Evolutionary conservation across 2,888 invertebrate genomes (phyloP), one percentile per base, ranked within the genome.

Genomic region (Caenorhabditis sp.): DNA sequence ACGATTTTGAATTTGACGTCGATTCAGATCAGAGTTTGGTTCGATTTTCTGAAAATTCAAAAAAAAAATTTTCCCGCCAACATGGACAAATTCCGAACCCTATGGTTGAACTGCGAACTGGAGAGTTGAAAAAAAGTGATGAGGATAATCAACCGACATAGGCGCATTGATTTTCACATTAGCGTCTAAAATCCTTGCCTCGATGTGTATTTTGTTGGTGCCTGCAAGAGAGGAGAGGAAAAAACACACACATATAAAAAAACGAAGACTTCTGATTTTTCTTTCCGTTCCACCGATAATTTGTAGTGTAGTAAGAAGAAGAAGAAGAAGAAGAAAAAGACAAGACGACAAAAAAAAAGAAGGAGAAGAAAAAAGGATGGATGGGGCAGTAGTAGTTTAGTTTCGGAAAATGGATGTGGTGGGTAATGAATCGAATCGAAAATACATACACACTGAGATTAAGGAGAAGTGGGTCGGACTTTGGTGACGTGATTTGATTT

Each of bases 381-480:
- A 57, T 31, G 57, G 26, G 57, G 26, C 57, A 57, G 24, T 6
- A 31, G 57, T 57, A 57, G 57, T 26, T 24, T 24, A n/a, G 17
- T 23, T 24, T 54, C 21, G 26, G 55, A 31, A 31, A 24, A 57
- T 23, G 31, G 17, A 26, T 31, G 57, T n/a, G 26, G 26, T 31
- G 24, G n/a, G 31, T 57, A 31, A 31, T 26, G 27, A 31, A 57
- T 31, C 57, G 57, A 57, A 43, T 43, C n/a, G 14, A 43, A 14
- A 43, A 31, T 31, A 10, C 10, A 10, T 31, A 31, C 31, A 6
- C 6, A 43, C 14, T 36, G 36, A 36, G 36, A 36, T 36, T 36
- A 8, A 12, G 31, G 31, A 31, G 31, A 31, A 31, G 31, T 31
- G 31, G 31, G 31, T 31, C 31, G 31, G 31, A 31, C 31, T 31